A percentile compares a stretch with the other conserved stretches of the same genome.
Conservation (phyloP, 2,888 invertebrate genomes). For the Ecliptopera silaceata region DNA sequence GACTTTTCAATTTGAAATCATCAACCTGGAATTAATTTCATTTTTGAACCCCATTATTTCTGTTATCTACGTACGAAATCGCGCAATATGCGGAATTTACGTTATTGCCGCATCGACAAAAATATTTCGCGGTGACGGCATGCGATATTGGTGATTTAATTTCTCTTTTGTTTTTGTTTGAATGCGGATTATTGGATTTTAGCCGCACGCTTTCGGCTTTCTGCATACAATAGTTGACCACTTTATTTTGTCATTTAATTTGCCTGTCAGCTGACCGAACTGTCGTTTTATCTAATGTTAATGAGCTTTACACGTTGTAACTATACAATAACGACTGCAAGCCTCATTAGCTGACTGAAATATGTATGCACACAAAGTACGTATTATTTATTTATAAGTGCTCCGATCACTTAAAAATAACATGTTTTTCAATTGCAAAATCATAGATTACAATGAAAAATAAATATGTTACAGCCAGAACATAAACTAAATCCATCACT, state of each 20-base stretch:
- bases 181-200: constrained; percentile 30
- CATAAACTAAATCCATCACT: constrained; percentile 55
- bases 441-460: constrained; percentile 12
- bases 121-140: constrained; percentile 69
- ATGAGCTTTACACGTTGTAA: neutral
- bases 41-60: constrained; percentile 83
- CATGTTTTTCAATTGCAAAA: neutral
- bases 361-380: neutral
- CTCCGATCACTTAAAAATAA: neutral
- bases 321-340: neutral
- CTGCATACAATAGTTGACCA: constrained; percentile 19
- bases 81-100: constrained; percentile 79
- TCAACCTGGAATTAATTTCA: constrained; percentile 84
- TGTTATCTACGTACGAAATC: constrained; percentile 78
- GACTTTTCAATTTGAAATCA: constrained; percentile 85
- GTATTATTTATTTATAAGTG: neutral
- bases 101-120: constrained; percentile 76
- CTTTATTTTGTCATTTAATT: constrained; percentile 9
- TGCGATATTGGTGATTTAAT: constrained; percentile 61
- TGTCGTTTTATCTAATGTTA: neutral
- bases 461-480: constrained; percentile 42
- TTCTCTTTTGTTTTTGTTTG: constrained; percentile 56
- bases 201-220: constrained; percentile 23
- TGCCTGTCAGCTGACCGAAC: neutral
- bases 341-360: neutral